Evolutionary conservation across 2,113 vertebrate species (phyloP).

Genomic region (Centropristis striata): DNA sequence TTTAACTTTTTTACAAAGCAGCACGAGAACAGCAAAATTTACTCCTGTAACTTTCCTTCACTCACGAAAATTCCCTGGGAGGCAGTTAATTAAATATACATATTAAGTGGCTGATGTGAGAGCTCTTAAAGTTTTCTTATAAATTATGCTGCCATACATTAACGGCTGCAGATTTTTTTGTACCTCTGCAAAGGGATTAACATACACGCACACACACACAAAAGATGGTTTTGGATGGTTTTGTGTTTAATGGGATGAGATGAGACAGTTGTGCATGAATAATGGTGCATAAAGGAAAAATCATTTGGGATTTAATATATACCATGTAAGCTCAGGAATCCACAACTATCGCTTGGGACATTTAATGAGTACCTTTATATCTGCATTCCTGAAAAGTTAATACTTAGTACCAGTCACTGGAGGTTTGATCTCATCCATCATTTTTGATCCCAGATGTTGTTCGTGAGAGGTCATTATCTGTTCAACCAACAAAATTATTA

Average conservation of each 20-base stretch:
- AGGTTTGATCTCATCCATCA: background rate
- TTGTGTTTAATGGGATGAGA: conserved; percentile 4
- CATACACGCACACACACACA: background rate
- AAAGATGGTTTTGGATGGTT: background rate
- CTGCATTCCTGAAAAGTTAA: background rate
- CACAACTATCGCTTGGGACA: background rate
- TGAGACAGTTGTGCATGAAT: conserved; percentile 30
- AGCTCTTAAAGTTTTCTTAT: conserved; percentile 58
- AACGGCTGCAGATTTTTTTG: conserved; percentile 21
- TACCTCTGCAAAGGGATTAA: conserved; percentile 1
- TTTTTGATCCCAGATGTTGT: background rate
- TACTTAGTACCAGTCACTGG: background rate
- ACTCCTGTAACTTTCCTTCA: background rate
- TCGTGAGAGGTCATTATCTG: background rate
- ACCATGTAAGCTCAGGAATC: background rate
- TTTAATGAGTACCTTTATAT: background rate
- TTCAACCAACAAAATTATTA: too few relatives aligned
- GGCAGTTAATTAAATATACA: conserved; percentile 74
- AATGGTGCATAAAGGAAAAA: conserved; percentile 1
- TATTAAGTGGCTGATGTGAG: conserved; percentile 65
- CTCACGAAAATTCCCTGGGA: conserved; percentile 28
- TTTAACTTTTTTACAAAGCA: conserved; percentile 16
- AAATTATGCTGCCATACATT: conserved; percentile 70
- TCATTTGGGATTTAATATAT: conserved; percentile 5
- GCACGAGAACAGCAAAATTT: background rate